Conservation (phyloP, 2,797 vertebrate species). For the Tympanoctomys barrerae region DNA sequence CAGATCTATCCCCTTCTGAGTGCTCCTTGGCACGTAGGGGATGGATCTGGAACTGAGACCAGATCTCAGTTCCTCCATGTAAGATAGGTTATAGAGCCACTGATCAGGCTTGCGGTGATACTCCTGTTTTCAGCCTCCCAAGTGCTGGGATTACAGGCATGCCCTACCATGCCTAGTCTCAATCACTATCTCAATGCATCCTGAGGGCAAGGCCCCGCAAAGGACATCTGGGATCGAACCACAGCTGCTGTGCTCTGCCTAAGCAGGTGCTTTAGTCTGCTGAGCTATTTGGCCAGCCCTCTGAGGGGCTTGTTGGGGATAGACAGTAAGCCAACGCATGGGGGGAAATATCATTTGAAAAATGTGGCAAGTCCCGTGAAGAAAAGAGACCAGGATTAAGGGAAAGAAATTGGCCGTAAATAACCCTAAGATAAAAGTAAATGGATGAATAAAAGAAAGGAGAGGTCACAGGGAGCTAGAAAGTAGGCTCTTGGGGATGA, state of each 20-base stretch:
- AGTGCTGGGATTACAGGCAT: too few species aligned
- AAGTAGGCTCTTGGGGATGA: neutral
- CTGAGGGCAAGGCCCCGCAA: too few species aligned
- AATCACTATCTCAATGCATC: too few species aligned
- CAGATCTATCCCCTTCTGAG: neutral
- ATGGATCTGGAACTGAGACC: neutral
- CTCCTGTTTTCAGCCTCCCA: too few species aligned
- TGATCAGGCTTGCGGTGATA: too few species aligned
- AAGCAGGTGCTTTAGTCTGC: too few species aligned
- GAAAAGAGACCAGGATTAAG: neutral
- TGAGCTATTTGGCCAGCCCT: too few species aligned
- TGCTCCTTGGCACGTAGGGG: neutral
- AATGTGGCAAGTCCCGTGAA: neutral
- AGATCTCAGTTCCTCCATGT: slow-evolving; percentile 19
- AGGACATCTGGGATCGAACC: too few species aligned
- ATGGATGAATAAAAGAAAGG: neutral
- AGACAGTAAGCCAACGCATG: neutral
- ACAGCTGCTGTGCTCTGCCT: too few species aligned
- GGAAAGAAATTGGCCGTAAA: neutral
- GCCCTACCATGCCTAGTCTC: too few species aligned
- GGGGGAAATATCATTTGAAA: neutral
- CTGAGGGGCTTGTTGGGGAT: neutral
- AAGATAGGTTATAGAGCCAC: neutral
- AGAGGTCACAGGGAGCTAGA: neutral
- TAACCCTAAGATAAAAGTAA: neutral